Evolutionary conservation across 2,888 invertebrate genomes (phyloP).

Genomic region (Tenthredo distinguenda): DNA sequence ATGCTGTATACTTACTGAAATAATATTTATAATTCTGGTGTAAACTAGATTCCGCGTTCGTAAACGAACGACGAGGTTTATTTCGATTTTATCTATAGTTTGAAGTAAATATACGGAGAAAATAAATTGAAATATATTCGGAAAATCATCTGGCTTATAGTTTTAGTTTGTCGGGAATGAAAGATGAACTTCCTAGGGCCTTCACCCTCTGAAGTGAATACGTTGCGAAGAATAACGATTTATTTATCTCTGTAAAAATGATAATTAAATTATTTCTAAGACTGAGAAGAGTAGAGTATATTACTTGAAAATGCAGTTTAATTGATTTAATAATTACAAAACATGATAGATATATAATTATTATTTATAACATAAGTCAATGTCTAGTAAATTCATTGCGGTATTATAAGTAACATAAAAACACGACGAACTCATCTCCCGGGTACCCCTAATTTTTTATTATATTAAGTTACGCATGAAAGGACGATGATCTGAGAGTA

Average conservation of each 20-base stretch:
- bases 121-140: no score
- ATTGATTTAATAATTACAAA: constrained; percentile 43
- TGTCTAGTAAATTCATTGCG: not conserved
- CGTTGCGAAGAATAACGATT: not conserved
- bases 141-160: no score
- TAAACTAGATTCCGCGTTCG: no score
- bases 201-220: no score
- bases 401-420: not conserved
- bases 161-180: no score
- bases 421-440: not conserved
- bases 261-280: not conserved
- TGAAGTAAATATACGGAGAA: no score
- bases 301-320: constrained; percentile 10
- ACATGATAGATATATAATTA: constrained; percentile 31
- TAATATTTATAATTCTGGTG: no score
- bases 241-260: not conserved
- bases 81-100: no score
- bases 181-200: no score
- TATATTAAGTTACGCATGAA: not conserved
- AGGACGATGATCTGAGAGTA: not conserved
- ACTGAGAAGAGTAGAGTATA: not conserved
- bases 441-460: not conserved
- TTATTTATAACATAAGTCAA: constrained; percentile 8
- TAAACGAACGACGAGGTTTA: no score
- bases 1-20: not conserved